Conservation (phyloP, 2,888 invertebrate genomes). For the Nomada fabriciana region DNA sequence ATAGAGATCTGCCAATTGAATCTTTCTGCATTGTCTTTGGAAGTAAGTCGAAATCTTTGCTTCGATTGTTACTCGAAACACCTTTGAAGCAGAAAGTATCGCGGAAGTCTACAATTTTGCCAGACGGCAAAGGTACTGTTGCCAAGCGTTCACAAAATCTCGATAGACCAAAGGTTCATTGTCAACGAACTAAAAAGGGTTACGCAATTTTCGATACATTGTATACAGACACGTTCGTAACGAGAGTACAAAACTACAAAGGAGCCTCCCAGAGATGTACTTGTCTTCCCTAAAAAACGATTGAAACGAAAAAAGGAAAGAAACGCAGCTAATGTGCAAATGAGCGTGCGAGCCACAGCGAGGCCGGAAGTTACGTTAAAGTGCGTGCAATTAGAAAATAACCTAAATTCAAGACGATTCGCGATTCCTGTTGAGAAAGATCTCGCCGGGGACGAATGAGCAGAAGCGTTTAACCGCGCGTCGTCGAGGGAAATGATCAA, state of each 20-base stretch:
- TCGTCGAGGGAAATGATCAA: constrained; percentile 78
- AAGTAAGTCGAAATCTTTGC: not conserved
- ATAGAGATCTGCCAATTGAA: no score
- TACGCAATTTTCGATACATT: no score
- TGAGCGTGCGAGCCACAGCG: constrained; percentile 6
- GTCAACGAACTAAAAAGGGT: no score
- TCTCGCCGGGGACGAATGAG: constrained; percentile 47
- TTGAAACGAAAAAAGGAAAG: not conserved
- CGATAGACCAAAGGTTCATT: no score
- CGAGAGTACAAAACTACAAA: no score
- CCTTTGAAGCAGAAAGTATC: not conserved
- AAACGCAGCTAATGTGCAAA: constrained; percentile 10
- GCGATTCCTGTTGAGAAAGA: constrained; percentile 67
- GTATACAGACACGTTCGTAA: no score
- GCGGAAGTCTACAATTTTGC: not conserved
- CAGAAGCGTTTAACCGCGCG: constrained; percentile 54
- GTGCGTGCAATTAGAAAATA: constrained; percentile 76
- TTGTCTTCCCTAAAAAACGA: constrained; percentile 1
- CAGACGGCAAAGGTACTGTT: no score
- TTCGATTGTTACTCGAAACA: constrained; percentile 8
- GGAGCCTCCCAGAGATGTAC: not conserved
- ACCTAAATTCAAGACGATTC: constrained; percentile 75
- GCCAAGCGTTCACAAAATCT: no score
- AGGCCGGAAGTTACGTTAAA: constrained; percentile 69
- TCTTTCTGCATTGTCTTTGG: constrained; percentile 3